phyloP scores from a whole-genome alignment of 2,113 vertebrate genomes.

The Irena cyanogastra region DNA sequence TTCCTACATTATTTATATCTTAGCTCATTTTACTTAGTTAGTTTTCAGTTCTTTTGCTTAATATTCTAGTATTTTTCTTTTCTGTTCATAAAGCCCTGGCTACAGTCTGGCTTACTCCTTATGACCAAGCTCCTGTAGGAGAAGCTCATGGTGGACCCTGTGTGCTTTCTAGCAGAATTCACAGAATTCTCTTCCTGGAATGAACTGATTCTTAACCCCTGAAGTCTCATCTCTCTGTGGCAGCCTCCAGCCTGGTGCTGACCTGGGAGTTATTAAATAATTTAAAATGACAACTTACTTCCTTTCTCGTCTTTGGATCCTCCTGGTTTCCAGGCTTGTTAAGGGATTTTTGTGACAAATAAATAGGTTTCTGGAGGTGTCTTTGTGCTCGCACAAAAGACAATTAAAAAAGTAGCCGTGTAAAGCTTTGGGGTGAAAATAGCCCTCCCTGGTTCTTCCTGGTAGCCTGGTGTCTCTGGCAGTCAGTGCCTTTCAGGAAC shows the following conservation, averaged over 20 bases:
- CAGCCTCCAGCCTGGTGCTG: background rate
- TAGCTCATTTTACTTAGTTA: background rate
- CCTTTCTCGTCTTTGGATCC: background rate
- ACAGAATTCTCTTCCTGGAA: background rate
- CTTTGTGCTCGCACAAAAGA: background rate
- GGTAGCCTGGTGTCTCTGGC: background rate
- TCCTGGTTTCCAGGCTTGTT: background rate
- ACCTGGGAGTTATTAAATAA: background rate
- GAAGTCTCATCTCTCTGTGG: background rate
- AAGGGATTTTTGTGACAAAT: background rate
- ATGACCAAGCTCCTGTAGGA: background rate
- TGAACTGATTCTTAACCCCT: background rate
- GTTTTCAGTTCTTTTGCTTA: constrained; percentile 36
- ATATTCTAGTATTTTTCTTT: constrained; percentile 40
- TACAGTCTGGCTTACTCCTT: background rate
- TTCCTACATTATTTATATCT: background rate
- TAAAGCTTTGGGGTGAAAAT: background rate
- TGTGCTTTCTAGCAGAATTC: background rate
- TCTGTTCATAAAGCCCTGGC: background rate
- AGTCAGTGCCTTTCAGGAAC: background rate
- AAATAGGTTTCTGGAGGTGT: background rate
- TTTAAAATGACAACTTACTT: background rate
- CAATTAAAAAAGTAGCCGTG: background rate
- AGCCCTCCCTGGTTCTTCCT: background rate
- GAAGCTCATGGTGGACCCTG: background rate